Evolutionary conservation across 1,140 invertebrate species (phyloP).

Genomic region (Lysiphlebus fabarum): DNA sequence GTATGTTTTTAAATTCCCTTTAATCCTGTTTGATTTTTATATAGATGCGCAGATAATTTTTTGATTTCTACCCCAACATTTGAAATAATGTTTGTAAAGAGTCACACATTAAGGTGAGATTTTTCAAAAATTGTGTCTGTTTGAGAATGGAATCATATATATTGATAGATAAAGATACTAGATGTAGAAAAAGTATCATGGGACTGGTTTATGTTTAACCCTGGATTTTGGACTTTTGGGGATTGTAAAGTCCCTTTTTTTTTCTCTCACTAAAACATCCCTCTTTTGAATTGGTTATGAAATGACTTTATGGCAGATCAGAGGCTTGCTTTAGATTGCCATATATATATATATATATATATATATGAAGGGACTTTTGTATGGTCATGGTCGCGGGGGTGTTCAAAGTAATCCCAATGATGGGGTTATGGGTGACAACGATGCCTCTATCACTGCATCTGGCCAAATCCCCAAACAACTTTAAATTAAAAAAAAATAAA

Average conservation of each 20-base stretch:
- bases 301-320: constrained; percentile 57
- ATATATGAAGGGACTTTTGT: constrained; percentile 18
- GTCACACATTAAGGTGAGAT: too few species aligned
- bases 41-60: constrained; percentile 24
- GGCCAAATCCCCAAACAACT: constrained; percentile 20
- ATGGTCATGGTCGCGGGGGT: constrained; percentile 26
- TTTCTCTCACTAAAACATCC: constrained; percentile 25
- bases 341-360: constrained; percentile 2
- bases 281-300: constrained; percentile 46
- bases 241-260: constrained; percentile 44
- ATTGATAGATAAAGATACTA: constrained; percentile 11
- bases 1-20: not conserved
- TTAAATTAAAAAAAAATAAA: constrained; percentile 13
- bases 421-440: constrained; percentile 39
- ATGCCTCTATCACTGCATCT: constrained; percentile 30
- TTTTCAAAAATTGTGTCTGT: not conserved
- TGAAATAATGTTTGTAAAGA: too few species aligned
- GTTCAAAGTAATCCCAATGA: constrained; percentile 24
- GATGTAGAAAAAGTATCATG: constrained; percentile 24
- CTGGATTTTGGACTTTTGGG: constrained; percentile 45
- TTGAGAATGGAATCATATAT: not conserved
- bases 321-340: constrained; percentile 52
- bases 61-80: not conserved
- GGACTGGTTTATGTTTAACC: constrained; percentile 38
- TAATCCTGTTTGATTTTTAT: constrained; percentile 20